phyloP scores from a whole-genome alignment of 2,888 invertebrate genomes.

The Drosophila putrida region DNA sequence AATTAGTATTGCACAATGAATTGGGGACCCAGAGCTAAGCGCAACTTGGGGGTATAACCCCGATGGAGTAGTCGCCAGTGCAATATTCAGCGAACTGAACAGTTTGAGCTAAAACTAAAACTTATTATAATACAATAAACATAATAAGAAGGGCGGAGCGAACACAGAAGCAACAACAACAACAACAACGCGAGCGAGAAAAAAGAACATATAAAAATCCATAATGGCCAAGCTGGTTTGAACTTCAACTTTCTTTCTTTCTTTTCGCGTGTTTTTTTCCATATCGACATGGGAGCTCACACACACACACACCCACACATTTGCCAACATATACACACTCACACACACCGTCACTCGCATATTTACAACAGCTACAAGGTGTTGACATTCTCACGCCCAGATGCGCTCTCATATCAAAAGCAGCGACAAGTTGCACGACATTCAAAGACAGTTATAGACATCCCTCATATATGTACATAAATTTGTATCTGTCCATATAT shows the following conservation, averaged over 20 bases:
- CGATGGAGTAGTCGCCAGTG: conserved; percentile 9
- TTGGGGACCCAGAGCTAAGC: conserved; percentile 3
- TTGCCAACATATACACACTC: not conserved
- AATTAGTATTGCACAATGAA: conserved; percentile 67
- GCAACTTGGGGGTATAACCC: conserved; percentile 15
- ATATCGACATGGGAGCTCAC: conserved; percentile 24
- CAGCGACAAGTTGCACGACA: conserved; percentile 55
- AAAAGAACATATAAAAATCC: conserved; percentile 46
- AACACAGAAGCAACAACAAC: not conserved
- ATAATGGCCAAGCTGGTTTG: conserved; percentile 49
- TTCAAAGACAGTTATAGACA: conserved; percentile 45
- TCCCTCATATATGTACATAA: conserved; percentile 8
- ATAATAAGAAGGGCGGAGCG: conserved; percentile 27
- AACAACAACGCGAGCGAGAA: conserved; percentile 6
- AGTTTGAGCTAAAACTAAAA: conserved; percentile 54
- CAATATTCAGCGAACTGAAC: conserved; percentile 35
- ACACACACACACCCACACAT: not conserved
- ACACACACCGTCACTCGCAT: conserved; percentile 2
- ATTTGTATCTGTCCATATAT: conserved; percentile 6
- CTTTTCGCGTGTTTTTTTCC: conserved; percentile 41
- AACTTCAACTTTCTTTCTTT: conserved; percentile 29
- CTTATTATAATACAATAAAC: conserved; percentile 59
- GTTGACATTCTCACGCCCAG: conserved; percentile 57
- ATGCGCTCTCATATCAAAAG: conserved; percentile 45
- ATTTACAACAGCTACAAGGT: conserved; percentile 39